Evolutionary conservation across 2,888 invertebrate genomes (phyloP), one percentile per base, ranked within the genome.

Genomic region (Crioceris asparagi): DNA sequence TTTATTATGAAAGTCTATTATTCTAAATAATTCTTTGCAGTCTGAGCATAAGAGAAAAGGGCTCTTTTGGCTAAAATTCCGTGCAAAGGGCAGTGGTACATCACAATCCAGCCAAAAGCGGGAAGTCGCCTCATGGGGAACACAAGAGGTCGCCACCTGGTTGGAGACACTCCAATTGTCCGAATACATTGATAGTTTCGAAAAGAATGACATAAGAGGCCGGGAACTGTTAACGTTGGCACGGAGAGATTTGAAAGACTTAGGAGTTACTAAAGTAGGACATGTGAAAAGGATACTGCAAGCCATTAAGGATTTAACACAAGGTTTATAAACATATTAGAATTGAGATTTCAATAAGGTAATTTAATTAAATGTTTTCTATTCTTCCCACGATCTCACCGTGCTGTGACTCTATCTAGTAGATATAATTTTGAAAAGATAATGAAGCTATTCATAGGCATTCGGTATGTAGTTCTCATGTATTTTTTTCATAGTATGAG

Each of bases 241-340:
- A 2, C 70, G 93, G 35, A 70, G 91, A 11, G 88, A 90, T 61
- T 70, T 88, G 3, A 79, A 91, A 60, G 96, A 96, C 48, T 72
- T 96, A 30, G 94, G 94, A 6, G 83, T 96, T 36, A 82, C 83
- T 7, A 96, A 96, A 68, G 88, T 96, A 34, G 96, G 96, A 1
- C 96, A 96, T 62, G 82, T 94, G 18, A 96, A 96, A 67, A 76
- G 96, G 56, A 86, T 97, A 49, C 76, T 92, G 46, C 88, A 91
- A 62, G 91, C 87, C 15, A 87, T 93, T 44, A 86, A 87, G 65
- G 92, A 93, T 62, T 67, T 86, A 46, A 61, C 62, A 39, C 64
- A 64, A 56, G 60, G 61, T 44, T 55, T 57, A 52, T 61, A 60
- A 59, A 43, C 40, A 37, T 35, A 40, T 35, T n/a, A n/a, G n/a